Base-by-base conservation (phyloP, 2,888 invertebrate genomes). In the Brenthis hecate region DNA sequence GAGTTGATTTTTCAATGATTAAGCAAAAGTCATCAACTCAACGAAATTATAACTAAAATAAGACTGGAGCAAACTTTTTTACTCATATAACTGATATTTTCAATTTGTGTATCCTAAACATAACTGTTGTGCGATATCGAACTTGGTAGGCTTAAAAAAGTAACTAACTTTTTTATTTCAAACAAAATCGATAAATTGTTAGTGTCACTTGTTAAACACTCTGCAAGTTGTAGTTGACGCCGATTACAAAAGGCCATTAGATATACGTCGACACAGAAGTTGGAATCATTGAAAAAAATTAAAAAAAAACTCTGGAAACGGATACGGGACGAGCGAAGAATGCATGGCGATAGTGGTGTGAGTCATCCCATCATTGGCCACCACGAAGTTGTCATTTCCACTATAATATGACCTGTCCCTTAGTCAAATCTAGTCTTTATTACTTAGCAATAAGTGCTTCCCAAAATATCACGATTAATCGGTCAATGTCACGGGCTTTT, bases 331-430 rank as follows among this genome's bases (percentile, higher is more conserved):
- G 76, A 72, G 76, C 74, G 77, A 88, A 87, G 90, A 89, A 91
- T 91, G 90, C 85, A 84, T 80, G 75, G 79, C 80, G 85, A 86
- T 86, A 85, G 80, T 82, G 82, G 84, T 81, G 85, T 90, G 90
- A 91, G 76, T 91, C 90, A 89, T 85, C 83, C 82, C 85, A 85
- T 86, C 87, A 87, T 78, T 84, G 89, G 83, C 89, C 90, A 89
- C 88, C 88, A 79, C 86, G 85, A 83, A 85, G 85, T 76, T 71
- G 79, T 78, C 79, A 78, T 71, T 63, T 73, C 85, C 82, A 81
- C 0, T 63, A n/a, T 76, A 73, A 72, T 51, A 47, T 63, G 74
- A 80, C 61, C 80, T 6, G 11, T 56, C 60, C 11, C 61, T 58
- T 75, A 80, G 76, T 32, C 78, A 47, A 85, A 80, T 79, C 70